Evolutionary conservation across 2,113 vertebrate genomes (phyloP), one percentile per base, ranked within the genome.

Genomic region (Cynocephalus volans): DNA sequence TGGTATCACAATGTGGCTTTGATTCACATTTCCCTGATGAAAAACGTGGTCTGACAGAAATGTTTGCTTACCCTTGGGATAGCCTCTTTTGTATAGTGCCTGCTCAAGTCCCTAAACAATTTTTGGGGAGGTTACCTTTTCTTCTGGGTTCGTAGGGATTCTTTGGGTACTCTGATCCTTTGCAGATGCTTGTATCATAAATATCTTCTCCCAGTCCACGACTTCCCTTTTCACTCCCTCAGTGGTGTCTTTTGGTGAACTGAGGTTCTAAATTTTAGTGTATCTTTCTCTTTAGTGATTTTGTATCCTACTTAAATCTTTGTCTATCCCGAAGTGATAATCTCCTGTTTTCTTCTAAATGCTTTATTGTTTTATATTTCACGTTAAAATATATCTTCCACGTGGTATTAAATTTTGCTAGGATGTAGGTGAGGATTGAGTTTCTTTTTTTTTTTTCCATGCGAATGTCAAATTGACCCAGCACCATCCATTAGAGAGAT

Each of bases 271-370:
- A 85, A 86, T 73, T 90, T 86, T 80, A 81, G 73, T 75, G 14
- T 36, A 19, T 36, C 65, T 90, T 90, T 73, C 64, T 80, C 72
- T 85, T 91, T 72, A 50, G 24, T 83, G 10, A 86, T 41, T 80
- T 24, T 72, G 13, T 75, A 17, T 60, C 33, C 52, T 75, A 60
- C 21, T 87, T 87, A 41, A 60, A 87, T 80, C 31, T 52, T 81
- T 90, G 48, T 31, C 72, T 72, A 36, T 56, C 15, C 36, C 36
- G 19, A 94, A 87, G 33, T 75, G 45, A 73, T 64, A 58, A 81
- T 79, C 48, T 70, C 33, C 23, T 90, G 48, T 62, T 90, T 67
- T 80, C 89, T 86, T 56, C 73, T 52, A 87, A 75, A 41, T 91
- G 21, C 21, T 81, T 81, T 75, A 62, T 36, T 80, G n/a, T 45